Evolutionary conservation across 2,888 invertebrate species (phyloP), one percentile per base, ranked within the genome.

Genomic region (Leptinotarsa peninsularis): DNA sequence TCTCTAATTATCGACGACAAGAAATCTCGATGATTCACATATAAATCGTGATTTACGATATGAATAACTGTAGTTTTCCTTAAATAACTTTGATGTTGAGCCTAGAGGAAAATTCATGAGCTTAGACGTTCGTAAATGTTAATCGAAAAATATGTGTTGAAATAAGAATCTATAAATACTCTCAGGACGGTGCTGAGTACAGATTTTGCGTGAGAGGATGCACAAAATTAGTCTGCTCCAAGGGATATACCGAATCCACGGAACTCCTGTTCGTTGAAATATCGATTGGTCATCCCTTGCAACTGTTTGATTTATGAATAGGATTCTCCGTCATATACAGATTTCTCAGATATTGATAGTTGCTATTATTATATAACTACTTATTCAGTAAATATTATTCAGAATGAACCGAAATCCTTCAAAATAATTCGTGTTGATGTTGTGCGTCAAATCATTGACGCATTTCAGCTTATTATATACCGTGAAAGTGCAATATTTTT

Each of bases 161-260:
- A 74, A 79, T 75, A 67, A 73, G 74, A 60, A 67, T 77, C 79
- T 79, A 79, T 76, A 74, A 76, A 77, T 79, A 79, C 60, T 33
- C 68, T 66, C 66, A 67, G 76, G 72, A 72, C 73, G 77, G 75
- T 70, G 73, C 72, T 79, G 73, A 74, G 77, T 76, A 77, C 72
- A 63, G 74, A 76, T 76, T 78, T 78, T 75, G 76, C 75, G 75
- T 75, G 75, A 76, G 71, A 74, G 60, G 67, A 73, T 73, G 73
- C 33, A 69, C 27, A 54, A 23, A 68, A 43, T 63, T 63, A 63
- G 63, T 63, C 27, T 27, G 21, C 17, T 63, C 63, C 63, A 63
- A n/a, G 18, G 33, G 27, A 63, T 33, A 58, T 21, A 27, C 23
- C 4, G 4, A 15, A 58, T 43, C 17, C 15, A 63, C 7, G 33